A percentile compares a stretch with the other conserved stretches of the same genome.
Evolutionary conservation across 2,888 invertebrate species (phyloP).

Genomic region (Glyphotaelius pellucidus): DNA sequence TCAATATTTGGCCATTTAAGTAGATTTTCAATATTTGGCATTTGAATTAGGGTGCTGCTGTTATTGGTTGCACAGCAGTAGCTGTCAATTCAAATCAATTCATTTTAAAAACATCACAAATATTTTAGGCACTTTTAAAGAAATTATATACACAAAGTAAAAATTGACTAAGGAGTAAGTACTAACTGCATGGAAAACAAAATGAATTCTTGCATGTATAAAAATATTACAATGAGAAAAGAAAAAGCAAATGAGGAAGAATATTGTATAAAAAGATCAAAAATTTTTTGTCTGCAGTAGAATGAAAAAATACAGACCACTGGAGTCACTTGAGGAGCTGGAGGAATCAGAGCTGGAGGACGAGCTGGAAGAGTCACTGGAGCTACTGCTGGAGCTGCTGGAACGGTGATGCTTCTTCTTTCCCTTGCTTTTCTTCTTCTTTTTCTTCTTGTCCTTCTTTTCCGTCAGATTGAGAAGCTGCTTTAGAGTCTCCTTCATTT

Average conservation of each 20-base stretch:
- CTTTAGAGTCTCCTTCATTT: slow-evolving; percentile 83
- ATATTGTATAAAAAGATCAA: neutral
- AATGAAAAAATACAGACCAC: slow-evolving; percentile 70
- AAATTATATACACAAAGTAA: neutral
- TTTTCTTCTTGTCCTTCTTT: slow-evolving; percentile 79
- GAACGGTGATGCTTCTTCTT: slow-evolving; percentile 82
- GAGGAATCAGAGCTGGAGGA: slow-evolving; percentile 80
- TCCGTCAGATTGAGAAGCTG: slow-evolving; percentile 80
- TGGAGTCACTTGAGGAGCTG: slow-evolving; percentile 78
- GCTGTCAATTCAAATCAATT: neutral
- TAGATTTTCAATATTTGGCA: too few species aligned
- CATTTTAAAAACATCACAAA: neutral
- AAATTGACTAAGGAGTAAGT: neutral
- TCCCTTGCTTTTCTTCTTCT: slow-evolving; percentile 81
- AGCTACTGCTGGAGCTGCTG: slow-evolving; percentile 81
- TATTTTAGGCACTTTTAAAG: neutral
- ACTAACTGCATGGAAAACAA: neutral
- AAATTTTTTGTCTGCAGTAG: neutral
- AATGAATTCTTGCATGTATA: neutral
- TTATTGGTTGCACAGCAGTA: neutral
- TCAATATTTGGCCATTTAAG: neutral
- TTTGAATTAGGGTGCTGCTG: neutral
- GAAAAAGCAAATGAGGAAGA: neutral
- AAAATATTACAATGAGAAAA: neutral
- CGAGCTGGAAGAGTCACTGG: slow-evolving; percentile 83